A percentile compares a stretch with the other conserved stretches of the same genome.
These are phyloP conservation scores for Sycophaga agraensis DNA, from an alignment of 1,140 invertebrate species.

Conservation along the genomic window DNA sequence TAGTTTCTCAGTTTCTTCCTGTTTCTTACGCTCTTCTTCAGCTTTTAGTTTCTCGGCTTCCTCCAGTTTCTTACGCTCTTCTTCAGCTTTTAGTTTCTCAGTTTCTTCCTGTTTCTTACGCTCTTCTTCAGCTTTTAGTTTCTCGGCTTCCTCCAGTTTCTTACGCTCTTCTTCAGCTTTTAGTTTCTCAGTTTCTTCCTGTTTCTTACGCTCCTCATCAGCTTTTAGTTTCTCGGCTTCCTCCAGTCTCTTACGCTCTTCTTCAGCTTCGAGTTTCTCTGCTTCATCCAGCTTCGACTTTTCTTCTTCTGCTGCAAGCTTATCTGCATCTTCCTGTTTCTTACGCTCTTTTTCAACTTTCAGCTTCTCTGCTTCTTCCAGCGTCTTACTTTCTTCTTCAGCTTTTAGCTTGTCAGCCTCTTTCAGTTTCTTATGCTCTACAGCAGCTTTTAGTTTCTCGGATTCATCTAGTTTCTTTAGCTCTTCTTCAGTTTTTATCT, in stretches of 20 bases:
- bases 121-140: conserved; percentile 23
- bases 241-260: conserved; percentile 12
- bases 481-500: background rate
- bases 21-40: conserved; percentile 6
- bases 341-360: conserved; percentile 9
- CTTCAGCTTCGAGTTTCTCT: background rate
- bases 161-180: conserved; percentile 13
- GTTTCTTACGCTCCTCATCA: conserved; percentile 25
- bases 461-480: background rate
- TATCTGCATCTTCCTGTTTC: conserved; percentile 17
- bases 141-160: conserved; percentile 18
- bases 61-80: conserved; percentile 11
- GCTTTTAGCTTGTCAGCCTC: background rate
- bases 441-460: background rate
- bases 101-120: background rate
- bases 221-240: conserved; percentile 23
- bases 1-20: conserved; percentile 20
- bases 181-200: conserved; percentile 8
- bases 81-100: background rate
- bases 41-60: conserved; percentile 14
- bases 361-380: background rate
- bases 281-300: conserved; percentile 25
- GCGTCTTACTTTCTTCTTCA: background rate
- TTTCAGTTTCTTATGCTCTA: background rate
- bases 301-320: conserved; percentile 28